A percentile compares a stretch with the other conserved stretches of the same genome.
These are phyloP conservation scores for Sycophila texana DNA, from an alignment of 2,888 invertebrate species.

Conservation along the genomic window DNA sequence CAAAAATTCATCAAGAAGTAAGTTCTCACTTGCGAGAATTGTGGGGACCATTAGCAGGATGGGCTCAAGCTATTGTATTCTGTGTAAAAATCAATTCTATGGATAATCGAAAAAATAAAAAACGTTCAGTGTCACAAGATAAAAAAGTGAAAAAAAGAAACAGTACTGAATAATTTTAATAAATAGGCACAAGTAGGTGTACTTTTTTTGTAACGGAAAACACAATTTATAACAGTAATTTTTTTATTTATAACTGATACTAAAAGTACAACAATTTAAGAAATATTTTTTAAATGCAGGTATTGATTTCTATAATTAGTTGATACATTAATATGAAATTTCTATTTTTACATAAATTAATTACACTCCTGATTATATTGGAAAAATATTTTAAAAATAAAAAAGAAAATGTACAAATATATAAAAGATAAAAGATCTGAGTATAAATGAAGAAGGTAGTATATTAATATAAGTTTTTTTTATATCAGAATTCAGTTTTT, in stretches of 20 bases:
- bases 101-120: constrained; percentile 37
- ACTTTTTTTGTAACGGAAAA: constrained; percentile 3
- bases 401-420: not conserved
- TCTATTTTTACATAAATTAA: constrained; percentile 38
- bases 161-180: not conserved
- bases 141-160: constrained; percentile 19
- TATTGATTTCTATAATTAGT: constrained; percentile 6
- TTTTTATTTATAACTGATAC: constrained; percentile 38
- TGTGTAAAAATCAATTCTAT: constrained; percentile 68
- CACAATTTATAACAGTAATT: not conserved
- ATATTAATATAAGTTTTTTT: too few species aligned
- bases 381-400: not conserved
- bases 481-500: too few species aligned
- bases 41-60: constrained; percentile 93
- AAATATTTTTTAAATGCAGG: constrained; percentile 29
- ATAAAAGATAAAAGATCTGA: constrained; percentile 7
- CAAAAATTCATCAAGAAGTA: constrained; percentile 90
- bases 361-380: constrained; percentile 6
- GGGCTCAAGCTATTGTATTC: constrained; percentile 93
- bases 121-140: constrained; percentile 21
- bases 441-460: too few species aligned
- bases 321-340: constrained; percentile 18
- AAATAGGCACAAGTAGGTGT: not conserved
- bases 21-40: constrained; percentile 86
- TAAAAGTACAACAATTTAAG: constrained; percentile 36